Evolutionary conservation across 2,113 vertebrate species (phyloP).

Genomic region (Dromiciops gliroides): DNA sequence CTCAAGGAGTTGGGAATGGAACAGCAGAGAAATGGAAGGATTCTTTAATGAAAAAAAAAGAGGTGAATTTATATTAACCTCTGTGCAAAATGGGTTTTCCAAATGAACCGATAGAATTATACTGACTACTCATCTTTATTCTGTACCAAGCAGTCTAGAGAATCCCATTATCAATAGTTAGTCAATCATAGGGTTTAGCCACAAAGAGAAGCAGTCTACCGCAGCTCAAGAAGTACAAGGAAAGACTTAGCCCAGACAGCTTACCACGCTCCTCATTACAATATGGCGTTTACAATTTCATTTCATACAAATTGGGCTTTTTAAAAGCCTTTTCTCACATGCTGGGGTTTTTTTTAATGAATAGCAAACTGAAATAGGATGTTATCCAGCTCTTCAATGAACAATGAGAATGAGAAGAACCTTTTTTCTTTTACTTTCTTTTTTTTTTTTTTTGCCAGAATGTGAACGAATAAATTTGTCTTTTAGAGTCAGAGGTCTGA

Average conservation of each 20-base stretch:
- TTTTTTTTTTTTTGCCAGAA: neutral
- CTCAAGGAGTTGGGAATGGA: neutral
- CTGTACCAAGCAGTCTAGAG: constrained; percentile 23
- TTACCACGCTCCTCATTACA: constrained; percentile 25
- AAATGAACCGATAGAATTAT: neutral
- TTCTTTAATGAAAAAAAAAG: constrained; percentile 21
- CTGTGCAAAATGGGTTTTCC: constrained; percentile 21
- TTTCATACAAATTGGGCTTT: neutral
- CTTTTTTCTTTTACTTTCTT: neutral
- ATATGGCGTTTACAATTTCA: neutral
- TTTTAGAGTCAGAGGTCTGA: neutral
- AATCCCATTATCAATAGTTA: constrained; percentile 27
- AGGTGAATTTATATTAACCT: constrained; percentile 8
- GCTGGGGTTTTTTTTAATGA: neutral
- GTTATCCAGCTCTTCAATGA: neutral
- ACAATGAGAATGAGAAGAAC: neutral
- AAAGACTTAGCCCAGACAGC: neutral
- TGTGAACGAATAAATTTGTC: neutral
- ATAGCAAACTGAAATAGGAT: constrained; percentile 2
- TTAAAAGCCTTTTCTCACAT: neutral
- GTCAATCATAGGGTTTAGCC: constrained; percentile 11
- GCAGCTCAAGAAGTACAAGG: neutral
- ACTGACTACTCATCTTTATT: constrained; percentile 34
- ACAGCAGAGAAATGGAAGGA: constrained; percentile 10
- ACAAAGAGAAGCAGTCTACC: neutral